Conservation (phyloP, 2,797 vertebrate species). For the Dryobates pubescens region DNA sequence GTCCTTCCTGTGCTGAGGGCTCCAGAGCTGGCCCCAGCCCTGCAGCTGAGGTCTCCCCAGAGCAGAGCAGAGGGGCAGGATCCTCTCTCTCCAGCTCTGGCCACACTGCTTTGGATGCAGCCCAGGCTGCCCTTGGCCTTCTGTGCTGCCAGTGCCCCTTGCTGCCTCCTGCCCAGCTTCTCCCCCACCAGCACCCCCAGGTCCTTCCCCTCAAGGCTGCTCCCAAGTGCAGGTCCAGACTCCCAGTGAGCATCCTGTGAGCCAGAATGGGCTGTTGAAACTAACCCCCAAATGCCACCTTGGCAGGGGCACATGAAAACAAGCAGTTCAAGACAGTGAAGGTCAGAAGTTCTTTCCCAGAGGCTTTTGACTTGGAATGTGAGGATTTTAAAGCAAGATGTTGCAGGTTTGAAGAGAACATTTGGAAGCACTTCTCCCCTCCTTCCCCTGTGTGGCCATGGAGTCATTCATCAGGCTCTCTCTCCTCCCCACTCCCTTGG, state of each 20-base stretch:
- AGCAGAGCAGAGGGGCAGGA: no score
- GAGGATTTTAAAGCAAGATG: background rate
- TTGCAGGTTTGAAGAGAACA: constrained; percentile 4
- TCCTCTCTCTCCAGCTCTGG: no score
- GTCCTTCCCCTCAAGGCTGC: no score
- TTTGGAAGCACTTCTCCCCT: constrained; percentile 46
- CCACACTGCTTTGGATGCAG: no score
- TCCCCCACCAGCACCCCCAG: no score
- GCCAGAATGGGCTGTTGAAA: background rate
- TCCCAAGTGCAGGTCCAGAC: background rate
- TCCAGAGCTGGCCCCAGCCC: no score
- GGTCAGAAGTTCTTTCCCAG: constrained; percentile 17
- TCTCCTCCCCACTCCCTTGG: constrained; percentile 6
- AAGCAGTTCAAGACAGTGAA: background rate
- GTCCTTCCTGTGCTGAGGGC: no score
- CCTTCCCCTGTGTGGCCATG: background rate
- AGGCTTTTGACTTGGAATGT: constrained; percentile 31
- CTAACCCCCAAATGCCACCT: constrained; percentile 21
- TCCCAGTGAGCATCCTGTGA: background rate
- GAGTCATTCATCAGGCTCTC: constrained; percentile 23
- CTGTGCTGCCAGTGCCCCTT: background rate
- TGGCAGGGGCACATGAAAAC: background rate
- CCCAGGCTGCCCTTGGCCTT: background rate
- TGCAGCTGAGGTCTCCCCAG: no score
- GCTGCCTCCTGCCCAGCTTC: no score